These are phyloP conservation scores for Myopa tessellatipennis DNA, from an alignment of 2,888 invertebrate species.

Conservation along the genomic window DNA sequence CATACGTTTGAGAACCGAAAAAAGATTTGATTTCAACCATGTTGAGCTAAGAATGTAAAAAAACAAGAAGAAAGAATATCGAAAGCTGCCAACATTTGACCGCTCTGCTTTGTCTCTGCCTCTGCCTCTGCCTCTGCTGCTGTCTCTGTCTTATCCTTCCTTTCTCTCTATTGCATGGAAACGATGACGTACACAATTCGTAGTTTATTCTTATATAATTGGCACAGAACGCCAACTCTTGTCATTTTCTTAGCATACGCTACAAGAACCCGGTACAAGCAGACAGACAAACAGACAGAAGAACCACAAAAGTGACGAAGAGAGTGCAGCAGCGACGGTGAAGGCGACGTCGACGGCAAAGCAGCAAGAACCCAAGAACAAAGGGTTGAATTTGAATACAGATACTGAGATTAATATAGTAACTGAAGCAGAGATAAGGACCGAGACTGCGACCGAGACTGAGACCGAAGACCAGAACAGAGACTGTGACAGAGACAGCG, in stretches of 20 bases:
- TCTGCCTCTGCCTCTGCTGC: background rate
- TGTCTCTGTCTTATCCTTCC: background rate
- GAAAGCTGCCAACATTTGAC: too few species aligned
- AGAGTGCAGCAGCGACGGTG: background rate
- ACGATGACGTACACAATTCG: background rate
- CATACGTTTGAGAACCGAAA: background rate
- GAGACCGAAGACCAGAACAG: background rate
- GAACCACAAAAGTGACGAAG: background rate
- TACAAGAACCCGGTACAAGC: background rate
- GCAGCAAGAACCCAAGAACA: background rate
- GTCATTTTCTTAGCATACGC: slow-evolving; percentile 34
- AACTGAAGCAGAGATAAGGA: background rate
- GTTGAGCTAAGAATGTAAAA: background rate
- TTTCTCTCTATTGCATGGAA: too few species aligned
- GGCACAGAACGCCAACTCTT: slow-evolving; percentile 23
- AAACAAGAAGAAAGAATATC: background rate
- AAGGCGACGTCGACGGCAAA: background rate
- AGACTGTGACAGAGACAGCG: too few species aligned
- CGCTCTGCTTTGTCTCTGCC: too few species aligned
- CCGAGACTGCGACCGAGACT: background rate
- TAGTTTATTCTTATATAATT: slow-evolving; percentile 31
- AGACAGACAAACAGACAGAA: background rate
- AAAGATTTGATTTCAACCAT: background rate
- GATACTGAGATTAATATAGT: too few species aligned
- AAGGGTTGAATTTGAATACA: background rate